Evolutionary conservation across 2,113 vertebrate species (phyloP).

Genomic region (Hypocryptadius cinnamomeus): DNA sequence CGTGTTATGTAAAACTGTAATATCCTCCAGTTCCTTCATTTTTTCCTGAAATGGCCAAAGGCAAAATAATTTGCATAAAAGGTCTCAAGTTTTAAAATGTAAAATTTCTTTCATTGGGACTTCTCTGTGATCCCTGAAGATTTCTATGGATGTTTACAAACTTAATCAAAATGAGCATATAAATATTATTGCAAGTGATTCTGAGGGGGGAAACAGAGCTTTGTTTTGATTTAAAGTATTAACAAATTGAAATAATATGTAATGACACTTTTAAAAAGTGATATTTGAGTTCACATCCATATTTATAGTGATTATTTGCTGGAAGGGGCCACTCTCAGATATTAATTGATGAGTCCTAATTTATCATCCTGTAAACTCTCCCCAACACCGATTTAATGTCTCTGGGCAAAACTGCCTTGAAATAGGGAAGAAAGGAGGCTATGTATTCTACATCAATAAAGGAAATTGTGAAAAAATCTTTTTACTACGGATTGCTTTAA

Average conservation of each 20-base stretch:
- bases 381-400: neutral
- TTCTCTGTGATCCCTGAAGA: constrained; percentile 6
- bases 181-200: constrained; percentile 21
- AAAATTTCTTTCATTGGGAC: constrained; percentile 62
- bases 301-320: neutral
- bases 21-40: constrained; percentile 64
- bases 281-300: neutral
- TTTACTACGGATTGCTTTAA: neutral
- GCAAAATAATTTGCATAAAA: constrained; percentile 74
- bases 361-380: neutral
- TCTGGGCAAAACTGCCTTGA: neutral
- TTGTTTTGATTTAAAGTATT: constrained; percentile 6
- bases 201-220: neutral
- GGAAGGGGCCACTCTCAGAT: neutral
- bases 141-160: constrained; percentile 55
- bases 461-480: neutral
- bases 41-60: constrained; percentile 71
- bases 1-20: constrained; percentile 63
- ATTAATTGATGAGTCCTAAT: neutral
- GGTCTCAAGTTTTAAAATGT: constrained; percentile 67
- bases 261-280: neutral
- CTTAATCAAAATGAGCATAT: constrained; percentile 16
- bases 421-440: neutral
- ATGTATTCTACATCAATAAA: neutral
- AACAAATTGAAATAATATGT: neutral